Percentiles rank a stretch among this genome's conserved stretches.
Conservation (phyloP, 2,888 invertebrate genomes). For the Adelphocoris suturalis region DNA sequence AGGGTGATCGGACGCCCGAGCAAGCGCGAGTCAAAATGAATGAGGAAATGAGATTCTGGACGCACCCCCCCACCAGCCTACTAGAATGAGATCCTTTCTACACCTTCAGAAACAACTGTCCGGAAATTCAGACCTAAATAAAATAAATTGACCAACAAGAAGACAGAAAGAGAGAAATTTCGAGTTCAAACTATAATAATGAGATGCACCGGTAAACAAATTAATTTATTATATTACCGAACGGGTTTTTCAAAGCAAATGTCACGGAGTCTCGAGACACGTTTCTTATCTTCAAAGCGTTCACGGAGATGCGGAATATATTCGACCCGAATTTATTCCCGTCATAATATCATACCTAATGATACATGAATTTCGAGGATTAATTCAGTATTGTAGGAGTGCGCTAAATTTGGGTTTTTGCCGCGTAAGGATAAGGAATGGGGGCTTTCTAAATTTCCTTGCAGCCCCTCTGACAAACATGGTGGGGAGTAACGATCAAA, state of each 20-base stretch:
- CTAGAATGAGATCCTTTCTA: neutral
- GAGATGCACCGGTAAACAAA: neutral
- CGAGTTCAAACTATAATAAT: neutral
- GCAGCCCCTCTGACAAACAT: conserved; percentile 29
- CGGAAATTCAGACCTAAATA: neutral
- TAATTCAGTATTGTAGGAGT: neutral
- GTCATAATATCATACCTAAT: neutral
- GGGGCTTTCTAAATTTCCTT: conserved; percentile 6
- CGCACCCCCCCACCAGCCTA: neutral
- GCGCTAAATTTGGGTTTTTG: no score
- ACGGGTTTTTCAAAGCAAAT: neutral
- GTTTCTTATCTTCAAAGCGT: conserved; percentile 1
- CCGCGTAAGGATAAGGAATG: no score
- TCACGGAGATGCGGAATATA: neutral
- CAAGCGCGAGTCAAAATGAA: neutral
- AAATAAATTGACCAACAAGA: neutral
- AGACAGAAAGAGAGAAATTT: no score
- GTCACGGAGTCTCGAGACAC: conserved; percentile 2
- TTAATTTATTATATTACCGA: neutral
- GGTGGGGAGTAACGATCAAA: conserved; percentile 27
- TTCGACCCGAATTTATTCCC: neutral
- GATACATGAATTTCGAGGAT: neutral
- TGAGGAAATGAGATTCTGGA: conserved; percentile 19
- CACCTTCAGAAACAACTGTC: neutral
- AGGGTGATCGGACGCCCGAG: neutral